Evolutionary conservation across 2,888 invertebrate species (phyloP).

Genomic region (Nephrotoma appendiculata): DNA sequence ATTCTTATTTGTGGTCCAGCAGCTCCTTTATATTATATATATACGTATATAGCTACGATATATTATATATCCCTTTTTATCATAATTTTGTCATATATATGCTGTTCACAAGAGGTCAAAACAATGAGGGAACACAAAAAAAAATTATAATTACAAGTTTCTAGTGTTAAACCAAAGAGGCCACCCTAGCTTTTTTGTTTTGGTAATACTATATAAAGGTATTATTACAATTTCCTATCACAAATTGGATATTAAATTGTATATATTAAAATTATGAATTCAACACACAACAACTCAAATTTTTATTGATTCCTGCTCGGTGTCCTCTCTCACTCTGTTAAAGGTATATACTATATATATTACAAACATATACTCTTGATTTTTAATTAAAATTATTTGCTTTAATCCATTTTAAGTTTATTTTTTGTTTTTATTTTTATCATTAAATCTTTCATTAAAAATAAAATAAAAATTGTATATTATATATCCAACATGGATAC

Average conservation of each 20-base stretch:
- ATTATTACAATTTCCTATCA: neutral
- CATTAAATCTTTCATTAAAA: neutral
- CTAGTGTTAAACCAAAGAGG: neutral
- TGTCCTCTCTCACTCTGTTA: neutral
- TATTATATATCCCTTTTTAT: neutral
- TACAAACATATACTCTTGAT: neutral
- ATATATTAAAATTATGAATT: neutral
- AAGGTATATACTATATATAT: neutral
- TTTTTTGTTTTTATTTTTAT: neutral
- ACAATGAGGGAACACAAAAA: neutral
- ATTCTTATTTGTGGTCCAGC: neutral
- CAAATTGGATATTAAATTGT: neutral
- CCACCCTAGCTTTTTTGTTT: neutral
- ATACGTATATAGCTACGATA: neutral
- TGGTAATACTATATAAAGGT: neutral
- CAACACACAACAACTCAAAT: neutral
- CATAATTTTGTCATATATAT: constrained; percentile 6
- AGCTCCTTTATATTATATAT: neutral
- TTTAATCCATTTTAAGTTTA: neutral
- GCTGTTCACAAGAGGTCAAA: neutral
- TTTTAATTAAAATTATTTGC: neutral
- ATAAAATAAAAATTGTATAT: neutral
- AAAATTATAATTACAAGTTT: neutral
- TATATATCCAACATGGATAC: neutral
- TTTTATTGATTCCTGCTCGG: neutral